Conservation (phyloP, 2,797 vertebrate genomes). For the Xyrichtys novacula region DNA sequence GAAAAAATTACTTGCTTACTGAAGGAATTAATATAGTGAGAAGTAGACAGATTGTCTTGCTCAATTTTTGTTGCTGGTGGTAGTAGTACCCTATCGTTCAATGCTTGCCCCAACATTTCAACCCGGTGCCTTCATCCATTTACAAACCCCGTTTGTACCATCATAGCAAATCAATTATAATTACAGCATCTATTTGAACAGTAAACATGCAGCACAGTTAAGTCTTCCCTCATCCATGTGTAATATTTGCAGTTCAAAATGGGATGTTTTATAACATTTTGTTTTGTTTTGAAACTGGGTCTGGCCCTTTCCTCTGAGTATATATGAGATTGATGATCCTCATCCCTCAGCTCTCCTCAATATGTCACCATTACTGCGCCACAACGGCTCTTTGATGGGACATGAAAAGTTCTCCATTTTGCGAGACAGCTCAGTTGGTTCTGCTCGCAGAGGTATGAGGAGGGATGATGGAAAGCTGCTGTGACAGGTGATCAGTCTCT, state of each 20-base stretch:
- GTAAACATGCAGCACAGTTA: too few species aligned
- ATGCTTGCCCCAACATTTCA: too few species aligned
- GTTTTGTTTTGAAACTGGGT: conserved; percentile 59
- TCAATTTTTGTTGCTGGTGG: too few species aligned
- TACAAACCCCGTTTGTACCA: too few species aligned
- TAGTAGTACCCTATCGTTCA: too few species aligned
- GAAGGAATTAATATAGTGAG: too few species aligned
- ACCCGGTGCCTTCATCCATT: too few species aligned
- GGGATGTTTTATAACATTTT: conserved; percentile 17
- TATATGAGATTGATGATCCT: conserved; percentile 35
- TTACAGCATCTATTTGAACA: background rate
- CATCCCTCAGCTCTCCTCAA: conserved; percentile 22
- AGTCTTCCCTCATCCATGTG: background rate
- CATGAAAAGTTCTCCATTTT: conserved; percentile 38
- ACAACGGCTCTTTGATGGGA: conserved; percentile 45
- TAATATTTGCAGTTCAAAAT: background rate
- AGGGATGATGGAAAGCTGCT: conserved; percentile 19
- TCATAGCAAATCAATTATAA: too few species aligned
- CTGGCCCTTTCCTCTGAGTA: conserved; percentile 33
- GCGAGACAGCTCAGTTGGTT: conserved; percentile 27
- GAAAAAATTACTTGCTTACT: too few species aligned
- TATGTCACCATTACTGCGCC: conserved; percentile 35
- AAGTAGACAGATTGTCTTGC: too few species aligned
- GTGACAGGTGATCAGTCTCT: conserved; percentile 43
- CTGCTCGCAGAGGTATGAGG: conserved; percentile 17